Percentiles rank a stretch among this genome's conserved stretches.
Conservation (phyloP, 1,140 invertebrate species). For the Musca vetustissima region DNA sequence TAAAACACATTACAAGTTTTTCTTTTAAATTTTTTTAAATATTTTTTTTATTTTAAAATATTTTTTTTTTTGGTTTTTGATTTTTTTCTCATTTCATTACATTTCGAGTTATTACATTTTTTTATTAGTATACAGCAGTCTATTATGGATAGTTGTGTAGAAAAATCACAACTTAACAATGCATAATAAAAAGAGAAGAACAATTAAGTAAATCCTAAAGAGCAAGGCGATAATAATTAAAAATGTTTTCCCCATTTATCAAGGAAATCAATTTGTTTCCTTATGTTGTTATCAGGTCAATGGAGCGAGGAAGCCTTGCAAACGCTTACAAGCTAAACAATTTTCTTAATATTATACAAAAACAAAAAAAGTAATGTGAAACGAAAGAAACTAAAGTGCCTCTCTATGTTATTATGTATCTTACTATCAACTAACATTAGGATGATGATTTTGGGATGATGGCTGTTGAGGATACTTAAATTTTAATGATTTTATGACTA, state of each 20-base stretch:
- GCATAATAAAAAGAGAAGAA: not conserved
- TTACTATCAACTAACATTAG: too few relatives aligned
- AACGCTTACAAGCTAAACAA: constrained; percentile 12
- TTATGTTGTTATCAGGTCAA: not conserved
- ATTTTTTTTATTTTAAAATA: too few relatives aligned
- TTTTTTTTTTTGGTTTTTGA: too few relatives aligned
- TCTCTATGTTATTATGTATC: not conserved
- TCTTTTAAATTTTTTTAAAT: too few relatives aligned
- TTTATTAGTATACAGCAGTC: constrained; percentile 15
- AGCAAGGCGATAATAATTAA: not conserved
- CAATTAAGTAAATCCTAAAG: constrained; percentile 12
- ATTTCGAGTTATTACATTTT: too few relatives aligned
- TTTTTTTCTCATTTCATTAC: too few relatives aligned
- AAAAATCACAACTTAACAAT: constrained; percentile 4
- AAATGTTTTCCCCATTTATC: not conserved
- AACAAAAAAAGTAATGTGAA: too few relatives aligned
- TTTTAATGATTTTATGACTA: constrained; percentile 37
- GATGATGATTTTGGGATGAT: too few relatives aligned
- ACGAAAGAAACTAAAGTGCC: too few relatives aligned
- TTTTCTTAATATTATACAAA: constrained; percentile 4
- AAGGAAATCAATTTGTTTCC: not conserved
- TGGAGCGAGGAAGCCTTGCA: not conserved
- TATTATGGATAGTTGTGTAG: constrained; percentile 10
- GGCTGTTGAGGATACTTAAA: not conserved
- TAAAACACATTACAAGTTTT: too few relatives aligned